Conservation (phyloP, 2,113 vertebrate species). For the Phocoena phocoena region DNA sequence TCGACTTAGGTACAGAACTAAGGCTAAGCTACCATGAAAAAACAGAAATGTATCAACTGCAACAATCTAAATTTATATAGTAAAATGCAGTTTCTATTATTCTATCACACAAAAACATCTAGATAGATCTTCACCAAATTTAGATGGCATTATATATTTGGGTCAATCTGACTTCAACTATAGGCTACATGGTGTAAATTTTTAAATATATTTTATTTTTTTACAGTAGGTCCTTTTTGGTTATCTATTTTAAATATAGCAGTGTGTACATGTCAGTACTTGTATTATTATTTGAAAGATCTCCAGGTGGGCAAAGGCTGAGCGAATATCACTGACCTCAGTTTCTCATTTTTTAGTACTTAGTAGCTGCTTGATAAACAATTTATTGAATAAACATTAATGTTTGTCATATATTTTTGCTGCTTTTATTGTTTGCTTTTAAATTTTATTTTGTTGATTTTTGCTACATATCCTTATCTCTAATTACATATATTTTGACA, state of each 20-base stretch:
- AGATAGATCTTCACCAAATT: background rate
- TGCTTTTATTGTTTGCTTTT: background rate
- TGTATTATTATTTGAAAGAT: background rate
- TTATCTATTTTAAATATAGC: background rate
- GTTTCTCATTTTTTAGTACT: background rate
- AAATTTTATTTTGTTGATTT: background rate
- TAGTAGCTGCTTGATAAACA: background rate
- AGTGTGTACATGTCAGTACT: background rate
- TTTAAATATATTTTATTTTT: background rate
- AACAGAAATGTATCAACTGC: background rate
- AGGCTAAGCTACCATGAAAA: background rate
- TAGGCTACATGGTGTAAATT: fast-evolving
- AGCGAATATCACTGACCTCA: background rate
- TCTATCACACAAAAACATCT: background rate
- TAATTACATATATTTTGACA: background rate
- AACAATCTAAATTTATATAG: background rate
- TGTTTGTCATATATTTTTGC: background rate
- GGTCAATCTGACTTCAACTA: background rate
- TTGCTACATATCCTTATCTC: background rate
- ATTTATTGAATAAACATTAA: background rate
- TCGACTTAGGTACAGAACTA: background rate
- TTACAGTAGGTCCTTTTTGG: background rate
- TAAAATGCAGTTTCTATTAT: background rate
- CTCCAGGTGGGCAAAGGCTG: background rate
- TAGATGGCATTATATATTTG: background rate